phyloP scores from a whole-genome alignment of 2,797 vertebrate species.

The Malacoraja senta region DNA sequence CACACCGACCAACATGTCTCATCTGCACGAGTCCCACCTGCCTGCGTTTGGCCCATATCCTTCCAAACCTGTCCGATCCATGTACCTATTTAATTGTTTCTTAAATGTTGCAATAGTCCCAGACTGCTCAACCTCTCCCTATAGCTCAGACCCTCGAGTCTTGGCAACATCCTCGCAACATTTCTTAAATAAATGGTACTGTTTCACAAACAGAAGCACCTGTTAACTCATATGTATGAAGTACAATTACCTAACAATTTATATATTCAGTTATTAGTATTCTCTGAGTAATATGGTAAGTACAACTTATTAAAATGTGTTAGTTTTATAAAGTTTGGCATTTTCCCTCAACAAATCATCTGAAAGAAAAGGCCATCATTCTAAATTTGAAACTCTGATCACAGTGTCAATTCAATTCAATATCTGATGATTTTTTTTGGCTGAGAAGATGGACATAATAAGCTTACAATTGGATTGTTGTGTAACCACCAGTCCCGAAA shows the following conservation, averaged over 20 bases:
- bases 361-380: not conserved
- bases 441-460: not conserved
- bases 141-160: too few species aligned
- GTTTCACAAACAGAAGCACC: not conserved
- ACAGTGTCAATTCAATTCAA: not conserved
- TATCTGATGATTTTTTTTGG: not conserved
- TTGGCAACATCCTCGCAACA: too few species aligned
- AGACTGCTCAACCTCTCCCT: too few species aligned
- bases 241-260: not conserved
- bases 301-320: not conserved
- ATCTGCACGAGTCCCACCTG: too few species aligned
- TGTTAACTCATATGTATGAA: not conserved
- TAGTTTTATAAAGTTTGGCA: not conserved
- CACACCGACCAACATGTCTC: too few species aligned
- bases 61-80: too few species aligned
- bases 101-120: too few species aligned
- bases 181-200: not conserved
- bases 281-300: not conserved
- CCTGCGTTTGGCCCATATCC: too few species aligned
- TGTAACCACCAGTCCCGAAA: not conserved
- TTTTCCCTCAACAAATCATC: not conserved
- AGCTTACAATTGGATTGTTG: not conserved
- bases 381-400: not conserved
- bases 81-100: too few species aligned
- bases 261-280: not conserved